phyloP scores from a whole-genome alignment of 2,888 invertebrate genomes.

The Andricus quercusramuli region DNA sequence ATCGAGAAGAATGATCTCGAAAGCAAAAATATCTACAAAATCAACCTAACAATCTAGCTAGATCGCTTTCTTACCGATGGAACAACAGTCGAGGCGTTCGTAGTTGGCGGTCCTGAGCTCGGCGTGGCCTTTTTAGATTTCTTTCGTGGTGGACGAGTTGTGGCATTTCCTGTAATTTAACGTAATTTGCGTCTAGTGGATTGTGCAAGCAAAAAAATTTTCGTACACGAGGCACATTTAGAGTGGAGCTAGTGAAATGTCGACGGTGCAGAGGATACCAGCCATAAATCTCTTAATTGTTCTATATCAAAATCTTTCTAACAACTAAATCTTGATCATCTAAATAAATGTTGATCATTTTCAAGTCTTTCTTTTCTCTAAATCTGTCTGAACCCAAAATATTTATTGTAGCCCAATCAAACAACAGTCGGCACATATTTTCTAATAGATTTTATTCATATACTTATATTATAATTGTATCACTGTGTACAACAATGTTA shows the following conservation, averaged over 20 bases:
- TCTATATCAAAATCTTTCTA: slow-evolving; percentile 7
- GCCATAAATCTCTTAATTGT: slow-evolving; percentile 58
- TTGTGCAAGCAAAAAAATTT: slow-evolving; percentile 34
- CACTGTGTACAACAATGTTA: slow-evolving; percentile 79
- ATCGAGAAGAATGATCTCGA: not conserved
- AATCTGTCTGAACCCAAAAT: not conserved
- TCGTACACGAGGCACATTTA: slow-evolving; percentile 20
- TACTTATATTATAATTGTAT: slow-evolving; percentile 79
- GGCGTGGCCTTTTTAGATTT: slow-evolving; percentile 80
- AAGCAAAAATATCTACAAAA: not conserved
- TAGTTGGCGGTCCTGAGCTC: slow-evolving; percentile 62
- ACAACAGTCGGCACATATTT: slow-evolving; percentile 72
- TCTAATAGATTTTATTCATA: slow-evolving; percentile 79
- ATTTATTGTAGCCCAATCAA: slow-evolving; percentile 45
- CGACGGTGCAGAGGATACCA: slow-evolving; percentile 73
- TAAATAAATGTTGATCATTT: not conserved
- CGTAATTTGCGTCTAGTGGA: slow-evolving; percentile 50
- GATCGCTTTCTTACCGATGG: slow-evolving; percentile 68
- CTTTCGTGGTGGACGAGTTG: slow-evolving; percentile 80
- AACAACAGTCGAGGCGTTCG: slow-evolving; percentile 61
- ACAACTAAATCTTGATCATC: not conserved
- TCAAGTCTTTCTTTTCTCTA: not conserved
- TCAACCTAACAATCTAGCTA: slow-evolving; percentile 8
- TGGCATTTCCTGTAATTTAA: slow-evolving; percentile 74
- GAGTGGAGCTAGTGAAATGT: slow-evolving; percentile 67